These are phyloP conservation scores for Philaethria dido DNA, from an alignment of 2,888 invertebrate genomes.

Conservation along the genomic window DNA sequence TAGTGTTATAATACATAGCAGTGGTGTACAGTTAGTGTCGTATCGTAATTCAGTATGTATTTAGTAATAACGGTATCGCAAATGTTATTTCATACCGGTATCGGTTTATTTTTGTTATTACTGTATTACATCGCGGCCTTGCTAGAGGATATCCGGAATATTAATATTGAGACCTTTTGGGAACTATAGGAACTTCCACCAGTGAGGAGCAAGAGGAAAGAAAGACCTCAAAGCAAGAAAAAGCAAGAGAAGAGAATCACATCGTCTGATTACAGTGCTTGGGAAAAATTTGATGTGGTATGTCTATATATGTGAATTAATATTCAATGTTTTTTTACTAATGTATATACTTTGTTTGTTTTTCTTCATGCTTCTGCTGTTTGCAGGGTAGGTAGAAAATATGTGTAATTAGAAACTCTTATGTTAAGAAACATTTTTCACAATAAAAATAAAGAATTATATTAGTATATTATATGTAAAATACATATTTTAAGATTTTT, in stretches of 20 bases:
- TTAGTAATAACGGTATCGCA: conserved; percentile 39
- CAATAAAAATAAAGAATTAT: too few relatives aligned
- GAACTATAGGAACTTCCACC: conserved; percentile 76
- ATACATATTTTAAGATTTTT: too few relatives aligned
- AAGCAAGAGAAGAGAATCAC: conserved; percentile 77
- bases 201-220: conserved; percentile 77
- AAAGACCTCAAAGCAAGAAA: conserved; percentile 62
- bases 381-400: neutral
- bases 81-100: conserved; percentile 35
- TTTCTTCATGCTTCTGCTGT: neutral
- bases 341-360: neutral
- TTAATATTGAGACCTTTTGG: conserved; percentile 50
- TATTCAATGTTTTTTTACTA: neutral
- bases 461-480: too few relatives aligned
- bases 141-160: conserved; percentile 34
- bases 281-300: conserved; percentile 92
- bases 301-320: conserved; percentile 48
- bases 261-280: conserved; percentile 87
- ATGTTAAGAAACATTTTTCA: too few relatives aligned
- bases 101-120: conserved; percentile 40
- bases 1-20: conserved; percentile 34
- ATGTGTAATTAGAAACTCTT: neutral
- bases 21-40: conserved; percentile 29
- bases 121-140: conserved; percentile 41
- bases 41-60: conserved; percentile 38